phyloP scores from a whole-genome alignment of 2,113 vertebrate genomes.

The Alces alces region DNA sequence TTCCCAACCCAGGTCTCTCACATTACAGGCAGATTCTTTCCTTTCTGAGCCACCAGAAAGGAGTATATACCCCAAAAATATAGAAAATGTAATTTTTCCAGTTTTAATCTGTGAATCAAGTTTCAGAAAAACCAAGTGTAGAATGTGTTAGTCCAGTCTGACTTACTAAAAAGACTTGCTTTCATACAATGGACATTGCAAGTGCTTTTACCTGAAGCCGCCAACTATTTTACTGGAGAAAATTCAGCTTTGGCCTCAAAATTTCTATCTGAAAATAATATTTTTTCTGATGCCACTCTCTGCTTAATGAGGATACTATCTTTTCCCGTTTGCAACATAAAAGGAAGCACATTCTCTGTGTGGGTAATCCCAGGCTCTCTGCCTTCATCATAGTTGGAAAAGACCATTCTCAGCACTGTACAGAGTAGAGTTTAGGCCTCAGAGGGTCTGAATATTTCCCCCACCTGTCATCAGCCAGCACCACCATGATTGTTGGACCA shows the following conservation, averaged over 20 bases:
- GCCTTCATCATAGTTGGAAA: not conserved
- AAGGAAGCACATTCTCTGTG: not conserved
- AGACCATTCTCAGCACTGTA: not conserved
- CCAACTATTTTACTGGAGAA: not conserved
- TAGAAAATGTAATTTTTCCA: not conserved
- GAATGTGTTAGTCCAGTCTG: not conserved
- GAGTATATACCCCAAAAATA: not conserved
- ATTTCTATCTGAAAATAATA: not conserved
- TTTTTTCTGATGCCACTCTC: not conserved
- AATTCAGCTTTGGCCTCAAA: not conserved
- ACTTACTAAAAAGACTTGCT: not conserved
- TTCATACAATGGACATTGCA: not conserved
- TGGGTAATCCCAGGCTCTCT: not conserved
- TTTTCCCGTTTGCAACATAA: not conserved
- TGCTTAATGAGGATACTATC: not conserved
- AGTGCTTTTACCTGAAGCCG: not conserved
- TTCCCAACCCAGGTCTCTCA: not conserved
- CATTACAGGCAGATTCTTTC: not conserved
- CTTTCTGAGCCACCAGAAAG: not conserved
- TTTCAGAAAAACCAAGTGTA: not conserved
- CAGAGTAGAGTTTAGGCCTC: not conserved
- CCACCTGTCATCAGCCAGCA: not conserved
- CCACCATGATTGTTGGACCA: too few species aligned
- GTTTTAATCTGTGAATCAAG: not conserved
- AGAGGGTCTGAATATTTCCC: not conserved